Base-by-base conservation (phyloP, 2,113 vertebrate species). In the Lamprologus ornatipinnis region DNA sequence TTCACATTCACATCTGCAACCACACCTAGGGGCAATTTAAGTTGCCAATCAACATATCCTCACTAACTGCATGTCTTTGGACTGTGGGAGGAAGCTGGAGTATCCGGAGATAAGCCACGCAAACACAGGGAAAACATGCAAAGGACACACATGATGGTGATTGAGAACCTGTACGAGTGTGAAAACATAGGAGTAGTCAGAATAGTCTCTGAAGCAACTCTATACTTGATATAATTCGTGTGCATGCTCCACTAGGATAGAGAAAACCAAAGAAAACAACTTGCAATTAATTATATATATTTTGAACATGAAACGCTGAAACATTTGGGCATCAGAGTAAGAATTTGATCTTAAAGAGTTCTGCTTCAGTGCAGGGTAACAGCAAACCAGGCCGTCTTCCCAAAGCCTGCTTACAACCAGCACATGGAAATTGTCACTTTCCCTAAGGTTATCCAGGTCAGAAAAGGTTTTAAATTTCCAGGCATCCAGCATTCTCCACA, bases 331-430 rank as follows among this genome's bases (percentile, higher is more conserved):
- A 83, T 82, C 83, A 42, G 60, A 80, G 65, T 53, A 53, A 85
- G 85, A 84, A 80, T 49, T 28, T 80, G 42, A 31, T 42, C 35
- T 58, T 6, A 79, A 6, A 82, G 49, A 57, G 19, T 84, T 87
- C 81, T 79, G 65, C 87, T 90, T 75, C 28, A 87, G 80, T 9
- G 14, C 75, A 86, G 81, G 33, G 33, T 83, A 93, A 90, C 90
- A 92, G 89, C 91, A 87, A 83, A 68, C 82, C 26, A 78, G 73
- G 73, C 17, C 4, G 9, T 5, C 10, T 51, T 9, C 26, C 45
- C 73, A 33, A 78, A 28, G 73, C 73, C 73, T 78, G 26, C 45
- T 33, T 51, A 31, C 26, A 78, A n/a, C 23, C 70, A 75, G 42
- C 70, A 47, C 23, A 28, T 53, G 26, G 57, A 57, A 47, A 57